Evolutionary conservation across 2,888 invertebrate species (phyloP).

Genomic region (Campopleginae sp.): DNA sequence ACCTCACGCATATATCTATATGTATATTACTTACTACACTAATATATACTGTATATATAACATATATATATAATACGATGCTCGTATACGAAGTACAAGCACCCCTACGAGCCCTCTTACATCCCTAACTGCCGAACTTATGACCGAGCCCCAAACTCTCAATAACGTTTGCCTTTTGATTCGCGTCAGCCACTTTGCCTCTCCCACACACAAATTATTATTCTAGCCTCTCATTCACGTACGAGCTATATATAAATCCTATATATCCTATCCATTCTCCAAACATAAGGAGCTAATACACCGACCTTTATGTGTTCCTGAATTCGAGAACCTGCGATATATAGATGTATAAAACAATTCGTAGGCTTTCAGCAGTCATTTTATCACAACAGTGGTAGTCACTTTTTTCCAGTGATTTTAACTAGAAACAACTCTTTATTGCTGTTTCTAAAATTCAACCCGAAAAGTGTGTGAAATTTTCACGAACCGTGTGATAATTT

Average conservation of each 20-base stretch:
- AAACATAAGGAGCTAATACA: conserved; percentile 52
- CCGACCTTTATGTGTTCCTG: conserved; percentile 35
- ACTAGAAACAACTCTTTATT: neutral
- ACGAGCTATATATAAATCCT: conserved; percentile 23
- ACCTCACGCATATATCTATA: conserved; percentile 20
- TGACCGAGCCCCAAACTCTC: conserved; percentile 67
- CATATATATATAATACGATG: conserved; percentile 22
- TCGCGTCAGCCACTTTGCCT: conserved; percentile 63
- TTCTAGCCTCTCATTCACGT: conserved; percentile 42
- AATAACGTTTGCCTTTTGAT: conserved; percentile 67
- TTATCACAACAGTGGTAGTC: neutral
- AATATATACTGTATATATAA: conserved; percentile 17
- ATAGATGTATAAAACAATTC: neutral
- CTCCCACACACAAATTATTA: conserved; percentile 59
- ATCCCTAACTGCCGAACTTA: conserved; percentile 81
- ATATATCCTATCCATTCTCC: conserved; percentile 17
- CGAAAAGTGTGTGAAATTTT: neutral
- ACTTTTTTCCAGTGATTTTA: neutral
- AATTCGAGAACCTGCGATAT: neutral
- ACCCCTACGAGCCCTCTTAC: conserved; percentile 72
- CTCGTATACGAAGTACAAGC: conserved; percentile 58
- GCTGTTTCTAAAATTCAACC: neutral
- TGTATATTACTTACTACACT: conserved; percentile 48
- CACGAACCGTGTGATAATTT: neutral
- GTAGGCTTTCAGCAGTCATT: neutral